Conservation (phyloP, 2,888 invertebrate genomes). For the Acleris holmiana region DNA sequence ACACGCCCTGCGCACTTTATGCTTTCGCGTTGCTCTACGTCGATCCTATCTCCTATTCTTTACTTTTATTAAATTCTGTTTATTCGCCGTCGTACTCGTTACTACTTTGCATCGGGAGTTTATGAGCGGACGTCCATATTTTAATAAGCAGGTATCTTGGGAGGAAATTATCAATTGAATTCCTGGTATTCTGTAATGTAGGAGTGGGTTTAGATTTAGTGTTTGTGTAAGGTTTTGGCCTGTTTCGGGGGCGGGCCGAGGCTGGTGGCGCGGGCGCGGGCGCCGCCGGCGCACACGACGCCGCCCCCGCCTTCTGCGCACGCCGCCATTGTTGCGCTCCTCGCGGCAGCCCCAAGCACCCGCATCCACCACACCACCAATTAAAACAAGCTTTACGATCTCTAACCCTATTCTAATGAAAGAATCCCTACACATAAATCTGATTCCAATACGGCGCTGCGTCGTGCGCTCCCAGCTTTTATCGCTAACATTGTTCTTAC, state of each 20-base stretch:
- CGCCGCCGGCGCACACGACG: conserved; percentile 70
- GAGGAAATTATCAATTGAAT: conserved; percentile 7
- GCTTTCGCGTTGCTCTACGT: conserved; percentile 52
- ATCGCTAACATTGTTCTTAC: conserved; percentile 48
- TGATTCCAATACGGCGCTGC: conserved; percentile 49
- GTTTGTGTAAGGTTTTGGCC: conserved; percentile 47
- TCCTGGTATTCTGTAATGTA: conserved; percentile 1
- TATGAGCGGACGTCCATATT: conserved; percentile 41
- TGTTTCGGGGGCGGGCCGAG: conserved; percentile 53
- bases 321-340: conserved; percentile 69
- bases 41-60: conserved; percentile 53
- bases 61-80: conserved; percentile 59
- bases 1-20: conserved; percentile 60
- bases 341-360: conserved; percentile 52
- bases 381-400: conserved; percentile 71
- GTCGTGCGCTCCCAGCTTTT: conserved; percentile 34
- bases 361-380: conserved; percentile 59
- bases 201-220: conserved; percentile 26
- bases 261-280: conserved; percentile 62
- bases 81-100: conserved; percentile 41
- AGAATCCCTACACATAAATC: conserved; percentile 58
- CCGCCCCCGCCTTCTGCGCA: conserved; percentile 72
- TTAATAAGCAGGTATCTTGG: conserved; percentile 10
- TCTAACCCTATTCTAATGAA: conserved; percentile 62
- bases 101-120: conserved; percentile 48